Evolutionary conservation across 1,140 invertebrate species (phyloP).

Genomic region (Brachionus paranguensis): DNA sequence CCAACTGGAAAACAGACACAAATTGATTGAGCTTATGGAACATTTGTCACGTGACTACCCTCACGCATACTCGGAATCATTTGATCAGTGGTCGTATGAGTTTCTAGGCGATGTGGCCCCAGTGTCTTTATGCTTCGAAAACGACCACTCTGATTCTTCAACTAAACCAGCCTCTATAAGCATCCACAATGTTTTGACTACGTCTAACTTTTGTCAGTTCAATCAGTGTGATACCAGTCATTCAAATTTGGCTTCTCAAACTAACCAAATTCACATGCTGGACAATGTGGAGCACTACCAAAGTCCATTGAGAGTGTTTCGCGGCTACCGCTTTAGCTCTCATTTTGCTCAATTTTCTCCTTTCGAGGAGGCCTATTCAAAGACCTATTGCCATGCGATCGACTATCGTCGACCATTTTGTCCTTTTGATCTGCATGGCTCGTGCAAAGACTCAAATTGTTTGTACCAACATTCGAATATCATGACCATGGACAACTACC

Average conservation of each 20-base stretch:
- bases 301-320: slow-evolving; percentile 22
- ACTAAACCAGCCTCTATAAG: neutral
- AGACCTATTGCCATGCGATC: neutral
- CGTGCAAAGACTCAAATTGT: slow-evolving; percentile 37
- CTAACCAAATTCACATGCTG: neutral
- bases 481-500: slow-evolving; percentile 37
- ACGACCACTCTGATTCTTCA: neutral
- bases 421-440: slow-evolving; percentile 38
- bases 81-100: slow-evolving; percentile 24
- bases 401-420: slow-evolving; percentile 31
- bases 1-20: neutral
- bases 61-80: neutral
- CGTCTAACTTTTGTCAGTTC: neutral
- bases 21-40: neutral
- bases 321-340: slow-evolving; percentile 31
- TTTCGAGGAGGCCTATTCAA: slow-evolving; percentile 34
- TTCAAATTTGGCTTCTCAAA: neutral
- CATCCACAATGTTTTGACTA: neutral
- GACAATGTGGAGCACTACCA: slow-evolving; percentile 7
- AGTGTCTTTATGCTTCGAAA: neutral
- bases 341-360: neutral
- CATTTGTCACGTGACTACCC: neutral
- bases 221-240: neutral
- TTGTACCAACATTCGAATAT: slow-evolving; percentile 28
- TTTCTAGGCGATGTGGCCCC: neutral